Base-by-base conservation (phyloP, 1,140 invertebrate genomes). In the Apis mellifera region DNA sequence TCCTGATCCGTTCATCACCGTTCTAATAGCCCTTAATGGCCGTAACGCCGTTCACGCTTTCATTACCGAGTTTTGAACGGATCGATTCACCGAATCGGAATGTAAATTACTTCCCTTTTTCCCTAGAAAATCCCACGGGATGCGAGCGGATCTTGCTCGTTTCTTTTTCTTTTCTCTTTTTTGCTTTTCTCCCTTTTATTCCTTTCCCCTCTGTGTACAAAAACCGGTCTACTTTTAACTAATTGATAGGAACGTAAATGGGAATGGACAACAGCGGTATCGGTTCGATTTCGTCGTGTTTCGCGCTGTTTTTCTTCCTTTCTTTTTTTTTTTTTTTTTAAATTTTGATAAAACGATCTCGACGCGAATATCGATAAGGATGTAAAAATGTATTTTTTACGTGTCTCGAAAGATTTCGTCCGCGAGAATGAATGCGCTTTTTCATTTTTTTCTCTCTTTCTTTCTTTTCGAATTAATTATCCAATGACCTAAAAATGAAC, bases 1-100 rank as follows among this genome's bases (percentile, higher is more conserved):
- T 75, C 32, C 48, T 66, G 79, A 82, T 82, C 79, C 73, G 79
- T 76, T 82, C 79, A 69, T 81, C 79, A 82, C 72, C 79, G 73
- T 82, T 82, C 79, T 82, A 82, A 82, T 82, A 82, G 79, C 73
- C 65, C 79, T 82, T 82, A 82, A 82, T 82, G 73, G 73, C 60
- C 54, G 64, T 55, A 57, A 68, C 72, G 72, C 26, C 55, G 79
- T 82, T 68, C 79, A 76, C 73, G 79, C 32, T 82, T 82, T 76
- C 68, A 82, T 82, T 76, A 81, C 79, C 9, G 62, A 59, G 54
- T 62, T 66, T 65, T 32, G 62, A 50, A 19, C 72, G 54, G 64
- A n/a, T 48, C 66, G 26, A 52, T 68, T 50, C 54, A 32, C 8
- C 55, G 54, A 52, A 57, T 52, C 26, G 48, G 12, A 71, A 80